phyloP scores from a whole-genome alignment of 2,797 vertebrate genomes.

The Acanthurus lineatus region DNA sequence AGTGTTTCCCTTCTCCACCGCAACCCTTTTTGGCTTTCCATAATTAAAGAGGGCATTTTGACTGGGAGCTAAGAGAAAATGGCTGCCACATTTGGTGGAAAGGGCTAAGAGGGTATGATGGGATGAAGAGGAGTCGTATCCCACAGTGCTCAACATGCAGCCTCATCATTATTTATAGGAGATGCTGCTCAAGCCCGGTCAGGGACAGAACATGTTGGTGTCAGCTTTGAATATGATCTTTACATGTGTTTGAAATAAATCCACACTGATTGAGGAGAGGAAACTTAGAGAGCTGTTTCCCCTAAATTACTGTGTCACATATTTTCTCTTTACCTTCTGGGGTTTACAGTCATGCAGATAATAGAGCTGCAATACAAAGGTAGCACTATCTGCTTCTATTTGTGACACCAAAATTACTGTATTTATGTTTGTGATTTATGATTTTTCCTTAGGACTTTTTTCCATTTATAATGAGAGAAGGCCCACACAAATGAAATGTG shows the following conservation, averaged over 20 bases:
- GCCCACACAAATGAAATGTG: not conserved
- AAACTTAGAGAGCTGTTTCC: not conserved
- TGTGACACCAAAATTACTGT: not conserved
- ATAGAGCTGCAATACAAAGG: not conserved
- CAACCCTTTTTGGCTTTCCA: slow-evolving; percentile 65
- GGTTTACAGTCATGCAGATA: not conserved
- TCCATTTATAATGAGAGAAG: not conserved
- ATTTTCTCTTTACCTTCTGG: not conserved
- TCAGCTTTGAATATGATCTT: slow-evolving; percentile 7
- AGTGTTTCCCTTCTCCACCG: slow-evolving; percentile 60
- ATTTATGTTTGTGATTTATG: not conserved
- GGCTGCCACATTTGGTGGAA: slow-evolving; percentile 64
- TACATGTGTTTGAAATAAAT: not conserved
- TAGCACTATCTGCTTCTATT: not conserved
- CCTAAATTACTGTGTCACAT: not conserved
- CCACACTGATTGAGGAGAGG: not conserved
- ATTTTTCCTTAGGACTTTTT: not conserved
- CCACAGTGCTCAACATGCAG: slow-evolving; percentile 27
- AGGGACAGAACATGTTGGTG: not conserved
- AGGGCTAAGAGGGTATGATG: slow-evolving; percentile 41
- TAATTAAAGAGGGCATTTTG: slow-evolving; percentile 80
- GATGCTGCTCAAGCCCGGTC: slow-evolving; percentile 27
- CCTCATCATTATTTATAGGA: slow-evolving; percentile 38
- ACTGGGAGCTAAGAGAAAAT: slow-evolving; percentile 70
- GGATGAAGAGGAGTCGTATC: slow-evolving; percentile 44